These are phyloP conservation scores for Loripinus fragilis DNA, from an alignment of 2,888 invertebrate genomes.

Conservation along the genomic window DNA sequence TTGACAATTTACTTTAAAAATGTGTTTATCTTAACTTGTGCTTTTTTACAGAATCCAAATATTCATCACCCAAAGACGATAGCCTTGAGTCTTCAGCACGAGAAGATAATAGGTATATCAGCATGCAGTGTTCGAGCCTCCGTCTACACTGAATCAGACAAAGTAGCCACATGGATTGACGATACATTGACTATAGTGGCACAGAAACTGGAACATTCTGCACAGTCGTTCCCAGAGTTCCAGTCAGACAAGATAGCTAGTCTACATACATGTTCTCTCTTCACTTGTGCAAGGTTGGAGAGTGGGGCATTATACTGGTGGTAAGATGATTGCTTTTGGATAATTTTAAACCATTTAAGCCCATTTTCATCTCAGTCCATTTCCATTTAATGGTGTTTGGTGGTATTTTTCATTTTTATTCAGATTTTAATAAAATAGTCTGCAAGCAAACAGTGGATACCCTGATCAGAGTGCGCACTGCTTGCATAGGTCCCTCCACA, in stretches of 20 bases:
- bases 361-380: no score
- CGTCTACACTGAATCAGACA: constrained; percentile 94
- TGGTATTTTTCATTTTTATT: no score
- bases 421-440: no score
- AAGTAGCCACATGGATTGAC: constrained; percentile 97
- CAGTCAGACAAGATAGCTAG: constrained; percentile 88
- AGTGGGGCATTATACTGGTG: constrained; percentile 99
- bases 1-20: no score
- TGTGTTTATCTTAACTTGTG: no score
- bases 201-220: constrained; percentile 91
- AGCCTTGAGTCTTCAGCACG: constrained; percentile 89
- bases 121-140: constrained; percentile 96
- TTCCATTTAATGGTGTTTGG: no score
- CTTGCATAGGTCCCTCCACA: no score
- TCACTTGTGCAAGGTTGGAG: constrained; percentile 95
- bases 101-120: constrained; percentile 89
- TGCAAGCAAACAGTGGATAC: no score
- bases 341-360: no score
- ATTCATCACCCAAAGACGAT: constrained; percentile 95
- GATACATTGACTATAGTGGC: constrained; percentile 88
- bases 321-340: no score
- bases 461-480: no score
- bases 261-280: constrained; percentile 95
- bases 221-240: constrained; percentile 90
- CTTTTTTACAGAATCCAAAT: constrained; percentile 89